Percentiles rank a stretch among this genome's conserved stretches.
Evolutionary conservation across 1,140 invertebrate genomes (phyloP).

Genomic region (Acromyrmex heyeri): DNA sequence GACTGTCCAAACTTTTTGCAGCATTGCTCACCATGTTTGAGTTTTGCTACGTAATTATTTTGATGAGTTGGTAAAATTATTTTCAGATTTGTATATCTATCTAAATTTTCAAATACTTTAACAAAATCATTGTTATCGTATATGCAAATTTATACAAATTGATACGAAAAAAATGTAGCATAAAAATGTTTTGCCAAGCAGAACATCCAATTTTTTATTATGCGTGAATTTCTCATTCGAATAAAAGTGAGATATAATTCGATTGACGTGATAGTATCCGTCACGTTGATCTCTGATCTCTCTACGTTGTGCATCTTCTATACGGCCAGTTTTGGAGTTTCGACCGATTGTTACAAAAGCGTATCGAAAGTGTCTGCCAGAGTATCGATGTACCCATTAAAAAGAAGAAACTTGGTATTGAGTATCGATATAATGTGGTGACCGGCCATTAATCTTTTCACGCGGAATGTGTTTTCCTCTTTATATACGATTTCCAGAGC

Average conservation of each 20-base stretch:
- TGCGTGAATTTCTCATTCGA: background rate
- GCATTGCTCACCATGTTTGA: too few relatives aligned
- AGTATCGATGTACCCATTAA: conserved; percentile 70
- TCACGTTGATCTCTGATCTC: conserved; percentile 44
- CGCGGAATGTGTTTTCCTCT: conserved; percentile 24
- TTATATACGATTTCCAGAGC: conserved; percentile 22
- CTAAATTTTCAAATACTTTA: too few relatives aligned
- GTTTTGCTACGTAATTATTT: too few relatives aligned
- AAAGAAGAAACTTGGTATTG: conserved; percentile 68
- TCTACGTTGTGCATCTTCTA: conserved; percentile 26
- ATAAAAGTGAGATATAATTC: background rate
- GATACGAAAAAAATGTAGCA: background rate
- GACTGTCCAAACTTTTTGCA: too few relatives aligned
- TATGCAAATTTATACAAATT: background rate
- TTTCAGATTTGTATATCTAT: too few relatives aligned
- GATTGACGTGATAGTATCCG: conserved; percentile 40
- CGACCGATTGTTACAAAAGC: conserved; percentile 70
- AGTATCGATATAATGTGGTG: conserved; percentile 57
- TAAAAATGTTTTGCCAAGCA: background rate
- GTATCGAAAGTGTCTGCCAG: conserved; percentile 35
- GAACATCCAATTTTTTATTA: background rate
- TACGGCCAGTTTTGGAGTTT: conserved; percentile 54
- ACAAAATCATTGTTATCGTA: too few relatives aligned
- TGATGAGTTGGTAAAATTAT: too few relatives aligned
- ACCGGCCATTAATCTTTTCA: conserved; percentile 28